phyloP scores from a whole-genome alignment of 1,140 invertebrate genomes.

The Drosophila chauvacae region DNA sequence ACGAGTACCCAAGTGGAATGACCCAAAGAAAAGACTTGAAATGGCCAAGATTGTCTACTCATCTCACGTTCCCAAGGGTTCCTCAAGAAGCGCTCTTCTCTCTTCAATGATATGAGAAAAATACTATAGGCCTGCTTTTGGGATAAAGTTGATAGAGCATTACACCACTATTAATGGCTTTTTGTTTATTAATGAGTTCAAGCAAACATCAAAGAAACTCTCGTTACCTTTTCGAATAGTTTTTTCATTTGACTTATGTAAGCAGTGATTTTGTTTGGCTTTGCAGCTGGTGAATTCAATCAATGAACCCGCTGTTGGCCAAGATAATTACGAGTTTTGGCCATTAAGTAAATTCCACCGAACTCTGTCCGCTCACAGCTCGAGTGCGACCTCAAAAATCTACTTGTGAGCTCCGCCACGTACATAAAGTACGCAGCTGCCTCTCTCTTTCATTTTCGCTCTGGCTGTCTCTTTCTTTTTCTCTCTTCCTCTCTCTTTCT shows the following conservation, averaged over 20 bases:
- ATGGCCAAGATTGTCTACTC: slow-evolving; percentile 19
- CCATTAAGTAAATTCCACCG: slow-evolving; percentile 31
- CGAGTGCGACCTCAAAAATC: slow-evolving; percentile 42
- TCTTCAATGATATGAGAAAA: background rate
- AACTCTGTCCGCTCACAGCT: slow-evolving; percentile 9
- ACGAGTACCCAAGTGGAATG: slow-evolving; percentile 32
- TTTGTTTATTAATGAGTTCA: slow-evolving; percentile 22
- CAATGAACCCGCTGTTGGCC: slow-evolving; percentile 27
- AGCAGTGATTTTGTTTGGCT: slow-evolving; percentile 34
- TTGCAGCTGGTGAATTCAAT: slow-evolving; percentile 37
- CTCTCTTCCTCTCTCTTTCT: slow-evolving; percentile 1
- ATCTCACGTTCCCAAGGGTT: slow-evolving; percentile 15
- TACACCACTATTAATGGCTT: slow-evolving; percentile 11
- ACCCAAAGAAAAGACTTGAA: slow-evolving; percentile 36
- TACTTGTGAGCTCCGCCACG: slow-evolving; percentile 39
- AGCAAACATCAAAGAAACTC: slow-evolving; percentile 7
- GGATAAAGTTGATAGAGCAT: background rate
- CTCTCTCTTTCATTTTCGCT: slow-evolving; percentile 3
- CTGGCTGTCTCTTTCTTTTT: slow-evolving; percentile 3
- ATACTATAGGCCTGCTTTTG: slow-evolving; percentile 5
- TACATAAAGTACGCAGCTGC: slow-evolving; percentile 16
- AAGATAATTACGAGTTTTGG: slow-evolving; percentile 42
- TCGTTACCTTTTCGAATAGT: slow-evolving; percentile 5
- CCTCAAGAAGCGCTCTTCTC: background rate
- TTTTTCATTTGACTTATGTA: slow-evolving; percentile 37